Percentiles rank a stretch among this genome's conserved stretches.
Conservation (phyloP, 2,113 vertebrate genomes). For the Recurvirostra avosetta region DNA sequence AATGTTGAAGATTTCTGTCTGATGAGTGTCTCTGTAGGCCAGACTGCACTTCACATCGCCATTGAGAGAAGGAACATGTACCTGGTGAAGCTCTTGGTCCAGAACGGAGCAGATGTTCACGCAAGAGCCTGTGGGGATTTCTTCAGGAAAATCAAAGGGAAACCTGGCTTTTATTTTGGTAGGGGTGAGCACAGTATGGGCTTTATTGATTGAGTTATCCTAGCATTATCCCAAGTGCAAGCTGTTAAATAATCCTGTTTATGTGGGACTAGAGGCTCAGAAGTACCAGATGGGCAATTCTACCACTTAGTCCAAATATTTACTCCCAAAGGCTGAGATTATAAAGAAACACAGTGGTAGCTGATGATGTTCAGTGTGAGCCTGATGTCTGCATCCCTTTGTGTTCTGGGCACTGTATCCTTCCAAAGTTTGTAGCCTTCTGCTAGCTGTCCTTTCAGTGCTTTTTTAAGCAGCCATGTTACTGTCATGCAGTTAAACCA, state of each 20-base stretch:
- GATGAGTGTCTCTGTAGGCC: slow-evolving; percentile 72
- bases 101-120: slow-evolving; percentile 89
- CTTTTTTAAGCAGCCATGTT: neutral
- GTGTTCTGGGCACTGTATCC: neutral
- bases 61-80: slow-evolving; percentile 89
- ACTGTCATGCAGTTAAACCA: neutral
- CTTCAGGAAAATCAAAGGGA: slow-evolving; percentile 86
- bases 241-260: slow-evolving; percentile 6
- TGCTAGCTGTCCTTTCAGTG: neutral
- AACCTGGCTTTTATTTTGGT: slow-evolving; percentile 94
- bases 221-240: neutral
- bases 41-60: slow-evolving; percentile 93
- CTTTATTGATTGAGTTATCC: neutral
- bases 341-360: neutral
- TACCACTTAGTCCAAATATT: neutral
- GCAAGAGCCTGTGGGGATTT: slow-evolving; percentile 89
- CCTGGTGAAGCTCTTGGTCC: slow-evolving; percentile 85
- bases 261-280: neutral
- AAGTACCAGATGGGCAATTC: neutral
- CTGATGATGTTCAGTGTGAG: neutral
- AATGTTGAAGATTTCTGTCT: neutral
- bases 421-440: neutral
- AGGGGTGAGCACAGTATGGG: slow-evolving; percentile 47
- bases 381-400: neutral
- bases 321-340: neutral